These are phyloP conservation scores for Cottus gobio DNA, from an alignment of 2,113 vertebrate genomes.

Conservation along the genomic window DNA sequence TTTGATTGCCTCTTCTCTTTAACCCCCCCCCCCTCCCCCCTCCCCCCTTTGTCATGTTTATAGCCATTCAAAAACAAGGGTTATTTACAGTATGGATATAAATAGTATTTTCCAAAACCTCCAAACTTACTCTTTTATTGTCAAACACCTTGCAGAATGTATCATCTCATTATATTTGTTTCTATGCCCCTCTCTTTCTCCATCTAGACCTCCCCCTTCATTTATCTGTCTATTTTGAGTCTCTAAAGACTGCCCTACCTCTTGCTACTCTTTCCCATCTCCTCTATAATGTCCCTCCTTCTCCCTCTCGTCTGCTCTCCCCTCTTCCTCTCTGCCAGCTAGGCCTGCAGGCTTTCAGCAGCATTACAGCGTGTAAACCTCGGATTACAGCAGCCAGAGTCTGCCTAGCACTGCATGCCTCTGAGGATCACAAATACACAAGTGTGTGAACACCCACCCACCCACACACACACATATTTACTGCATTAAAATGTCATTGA, in stretches of 20 bases:
- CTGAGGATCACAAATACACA: slow-evolving; percentile 73
- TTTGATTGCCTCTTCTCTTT: neutral
- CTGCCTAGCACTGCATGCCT: slow-evolving; percentile 71
- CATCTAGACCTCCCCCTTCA: neutral
- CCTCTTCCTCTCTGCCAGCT: slow-evolving; percentile 68
- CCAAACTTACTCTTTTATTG: neutral
- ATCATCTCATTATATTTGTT: neutral
- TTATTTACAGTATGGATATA: neutral
- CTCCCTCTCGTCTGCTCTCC: slow-evolving; percentile 25
- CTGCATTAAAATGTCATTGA: neutral
- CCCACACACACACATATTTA: slow-evolving; percentile 36
- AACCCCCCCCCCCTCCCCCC: no score
- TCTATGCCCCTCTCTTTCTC: neutral
- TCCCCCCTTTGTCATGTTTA: neutral
- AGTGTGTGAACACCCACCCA: slow-evolving; percentile 54
- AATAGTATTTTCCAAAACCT: neutral
- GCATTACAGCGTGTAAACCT: slow-evolving; percentile 83
- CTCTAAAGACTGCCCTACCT: slow-evolving; percentile 1
- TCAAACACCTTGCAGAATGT: neutral
- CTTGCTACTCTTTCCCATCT: slow-evolving; percentile 21
- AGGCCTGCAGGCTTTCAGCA: slow-evolving; percentile 76
- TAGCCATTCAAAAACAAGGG: neutral
- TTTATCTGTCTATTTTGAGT: slow-evolving; percentile 20
- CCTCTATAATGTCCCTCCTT: slow-evolving; percentile 40
- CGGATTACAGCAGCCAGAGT: slow-evolving; percentile 77